phyloP scores from a whole-genome alignment of 2,113 vertebrate species.

The Centropristis striata region DNA sequence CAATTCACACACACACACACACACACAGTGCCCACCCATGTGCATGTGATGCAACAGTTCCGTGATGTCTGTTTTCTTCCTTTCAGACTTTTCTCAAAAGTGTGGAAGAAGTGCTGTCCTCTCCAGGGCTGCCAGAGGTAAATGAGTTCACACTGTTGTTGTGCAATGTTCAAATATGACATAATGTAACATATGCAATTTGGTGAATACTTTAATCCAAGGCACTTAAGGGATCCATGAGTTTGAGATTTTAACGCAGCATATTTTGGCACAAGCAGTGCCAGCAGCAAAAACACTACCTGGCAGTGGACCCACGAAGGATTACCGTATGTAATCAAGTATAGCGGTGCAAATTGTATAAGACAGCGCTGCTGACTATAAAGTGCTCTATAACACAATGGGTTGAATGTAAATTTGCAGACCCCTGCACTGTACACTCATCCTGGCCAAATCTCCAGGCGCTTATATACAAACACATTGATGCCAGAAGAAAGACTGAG shows the following conservation, averaged over 20 bases:
- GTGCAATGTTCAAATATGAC: slow-evolving; percentile 56
- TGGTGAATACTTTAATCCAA: slow-evolving; percentile 48
- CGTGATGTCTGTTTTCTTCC: slow-evolving; percentile 64
- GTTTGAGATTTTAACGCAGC: slow-evolving; percentile 31
- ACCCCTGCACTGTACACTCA: slow-evolving; percentile 25
- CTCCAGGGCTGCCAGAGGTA: slow-evolving; percentile 80
- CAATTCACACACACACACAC: slow-evolving; percentile 55
- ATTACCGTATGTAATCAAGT: neutral
- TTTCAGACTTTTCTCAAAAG: slow-evolving; percentile 90
- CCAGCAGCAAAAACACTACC: slow-evolving; percentile 26
- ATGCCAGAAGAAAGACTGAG: slow-evolving; percentile 44
- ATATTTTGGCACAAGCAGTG: slow-evolving; percentile 14
- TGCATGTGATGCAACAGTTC: slow-evolving; percentile 60
- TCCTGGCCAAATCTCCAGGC: slow-evolving; percentile 31
- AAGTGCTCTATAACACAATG: slow-evolving; percentile 7
- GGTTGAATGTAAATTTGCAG: slow-evolving; percentile 23
- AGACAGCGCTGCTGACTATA: neutral
- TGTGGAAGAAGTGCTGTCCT: slow-evolving; percentile 87
- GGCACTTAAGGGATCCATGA: slow-evolving; percentile 10
- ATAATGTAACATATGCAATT: slow-evolving; percentile 50
- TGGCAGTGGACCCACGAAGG: slow-evolving; percentile 22
- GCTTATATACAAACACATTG: slow-evolving; percentile 41
- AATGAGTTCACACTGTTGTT: slow-evolving; percentile 77
- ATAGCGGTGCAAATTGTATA: neutral
- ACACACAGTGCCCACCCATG: slow-evolving; percentile 48